phyloP scores from a whole-genome alignment of 2,797 vertebrate genomes.

The Hydrophis major region DNA sequence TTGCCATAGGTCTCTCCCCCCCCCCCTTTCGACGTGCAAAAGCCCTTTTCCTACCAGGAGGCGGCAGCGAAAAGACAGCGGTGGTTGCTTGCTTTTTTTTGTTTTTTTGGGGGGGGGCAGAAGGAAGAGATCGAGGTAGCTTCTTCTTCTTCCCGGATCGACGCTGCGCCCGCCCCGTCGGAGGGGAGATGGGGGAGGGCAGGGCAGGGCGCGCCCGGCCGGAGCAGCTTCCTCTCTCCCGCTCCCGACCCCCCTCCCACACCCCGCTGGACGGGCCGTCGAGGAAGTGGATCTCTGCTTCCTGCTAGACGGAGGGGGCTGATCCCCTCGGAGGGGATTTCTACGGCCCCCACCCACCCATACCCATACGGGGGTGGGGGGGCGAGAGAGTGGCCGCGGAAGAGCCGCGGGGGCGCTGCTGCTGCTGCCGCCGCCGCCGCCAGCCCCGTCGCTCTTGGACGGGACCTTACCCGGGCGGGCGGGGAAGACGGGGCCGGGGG shows the following conservation, averaged over 20 bases:
- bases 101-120: rapidly evolving
- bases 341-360: too few relatives aligned
- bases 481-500: too few relatives aligned
- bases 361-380: too few relatives aligned
- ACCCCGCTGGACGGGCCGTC: neutral
- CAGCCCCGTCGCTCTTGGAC: neutral
- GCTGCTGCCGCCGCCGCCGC: neutral
- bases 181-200: rapidly evolving
- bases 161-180: neutral
- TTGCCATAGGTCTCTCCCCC: too few relatives aligned
- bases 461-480: neutral
- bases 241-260: rapidly evolving
- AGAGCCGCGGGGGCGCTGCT: neutral
- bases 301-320: neutral
- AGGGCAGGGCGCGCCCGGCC: neutral
- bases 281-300: neutral
- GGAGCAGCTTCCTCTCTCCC: neutral
- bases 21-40: neutral
- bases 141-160: neutral
- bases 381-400: neutral
- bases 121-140: neutral
- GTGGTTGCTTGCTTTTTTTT: too few relatives aligned
- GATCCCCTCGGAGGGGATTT: neutral
- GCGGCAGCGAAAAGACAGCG: neutral
- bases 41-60: neutral